Percentiles rank a stretch among this genome's conserved stretches.
These are phyloP conservation scores for Watsonalla binaria DNA, from an alignment of 2,888 invertebrate species.

Conservation along the genomic window DNA sequence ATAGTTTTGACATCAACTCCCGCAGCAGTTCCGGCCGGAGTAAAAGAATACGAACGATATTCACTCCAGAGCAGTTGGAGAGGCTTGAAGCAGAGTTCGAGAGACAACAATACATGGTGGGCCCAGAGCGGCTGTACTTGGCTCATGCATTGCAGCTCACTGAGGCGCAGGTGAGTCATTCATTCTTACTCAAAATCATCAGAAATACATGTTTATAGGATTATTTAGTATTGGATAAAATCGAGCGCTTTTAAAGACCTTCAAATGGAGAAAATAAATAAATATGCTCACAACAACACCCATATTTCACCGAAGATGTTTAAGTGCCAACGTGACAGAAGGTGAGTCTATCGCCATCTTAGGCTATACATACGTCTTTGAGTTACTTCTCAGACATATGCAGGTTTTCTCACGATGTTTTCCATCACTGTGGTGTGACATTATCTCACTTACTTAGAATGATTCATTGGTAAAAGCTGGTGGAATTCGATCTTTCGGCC, in stretches of 20 bases:
- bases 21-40: conserved; percentile 77
- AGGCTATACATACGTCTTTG: too few species aligned
- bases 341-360: too few species aligned
- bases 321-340: too few species aligned
- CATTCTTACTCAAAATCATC: too few species aligned
- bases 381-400: too few species aligned
- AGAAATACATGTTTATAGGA: too few species aligned
- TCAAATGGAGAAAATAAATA: too few species aligned
- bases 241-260: too few species aligned
- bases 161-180: conserved; percentile 91
- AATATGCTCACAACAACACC: too few species aligned
- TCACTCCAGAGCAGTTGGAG: conserved; percentile 97
- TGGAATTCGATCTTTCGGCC: not conserved
- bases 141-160: conserved; percentile 92
- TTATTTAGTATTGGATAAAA: too few species aligned
- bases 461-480: not conserved
- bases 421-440: not conserved
- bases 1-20: not conserved
- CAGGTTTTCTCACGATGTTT: too few species aligned
- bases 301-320: too few species aligned
- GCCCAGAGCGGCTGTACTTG: conserved; percentile 94
- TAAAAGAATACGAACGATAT: conserved; percentile 96
- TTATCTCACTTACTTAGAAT: not conserved
- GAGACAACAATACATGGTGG: conserved; percentile 98
- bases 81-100: conserved; percentile 96